Conservation (phyloP, 1,140 invertebrate genomes). For the Scaptomyza montana region DNA sequence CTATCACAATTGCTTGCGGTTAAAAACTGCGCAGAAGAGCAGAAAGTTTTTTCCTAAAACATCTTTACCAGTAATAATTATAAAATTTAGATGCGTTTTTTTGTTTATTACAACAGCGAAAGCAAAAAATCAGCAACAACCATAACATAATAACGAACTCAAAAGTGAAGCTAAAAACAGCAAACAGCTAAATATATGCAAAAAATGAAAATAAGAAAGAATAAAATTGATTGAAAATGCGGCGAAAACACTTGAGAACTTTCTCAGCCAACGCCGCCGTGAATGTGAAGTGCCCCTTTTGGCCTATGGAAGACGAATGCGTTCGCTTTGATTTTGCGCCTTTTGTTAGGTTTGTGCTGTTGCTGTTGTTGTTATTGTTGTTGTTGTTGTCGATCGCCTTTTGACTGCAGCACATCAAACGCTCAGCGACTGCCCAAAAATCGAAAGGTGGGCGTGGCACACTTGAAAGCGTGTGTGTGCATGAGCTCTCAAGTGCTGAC, state of each 20-base stretch:
- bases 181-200: background rate
- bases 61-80: too few species aligned
- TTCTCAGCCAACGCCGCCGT: constrained; percentile 39
- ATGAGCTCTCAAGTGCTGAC: constrained; percentile 53
- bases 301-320: background rate
- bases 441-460: constrained; percentile 28
- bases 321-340: constrained; percentile 36
- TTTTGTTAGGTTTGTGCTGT: constrained; percentile 18
- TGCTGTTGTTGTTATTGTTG: background rate
- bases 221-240: constrained; percentile 65
- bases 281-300: constrained; percentile 31
- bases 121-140: background rate
- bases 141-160: too few species aligned
- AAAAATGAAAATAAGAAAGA: constrained; percentile 18
- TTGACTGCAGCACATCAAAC: constrained; percentile 57
- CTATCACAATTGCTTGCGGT: too few species aligned
- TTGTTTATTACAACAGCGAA: too few species aligned
- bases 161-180: background rate
- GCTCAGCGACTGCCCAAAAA: constrained; percentile 3
- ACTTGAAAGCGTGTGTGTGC: constrained; percentile 67
- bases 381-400: constrained; percentile 51
- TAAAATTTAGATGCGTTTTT: too few species aligned
- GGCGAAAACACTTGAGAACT: constrained; percentile 52
- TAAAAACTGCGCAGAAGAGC: too few species aligned
- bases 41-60: too few species aligned